phyloP scores from a whole-genome alignment of 2,113 vertebrate species.

The Tympanuchus pallidicinctus region DNA sequence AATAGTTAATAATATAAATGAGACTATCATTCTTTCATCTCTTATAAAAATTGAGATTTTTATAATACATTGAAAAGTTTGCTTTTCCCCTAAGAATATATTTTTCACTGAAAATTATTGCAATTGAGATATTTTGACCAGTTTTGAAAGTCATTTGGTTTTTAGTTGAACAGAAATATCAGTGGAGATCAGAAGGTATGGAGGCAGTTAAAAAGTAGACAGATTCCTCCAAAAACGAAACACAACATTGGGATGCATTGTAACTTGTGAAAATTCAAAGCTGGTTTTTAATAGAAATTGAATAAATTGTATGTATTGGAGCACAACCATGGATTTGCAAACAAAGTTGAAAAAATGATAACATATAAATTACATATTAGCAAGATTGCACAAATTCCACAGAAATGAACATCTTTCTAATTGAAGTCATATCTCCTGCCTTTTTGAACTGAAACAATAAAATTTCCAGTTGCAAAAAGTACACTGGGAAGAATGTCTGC shows the following conservation, averaged over 20 bases:
- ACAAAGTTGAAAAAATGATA: background rate
- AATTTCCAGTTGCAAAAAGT: background rate
- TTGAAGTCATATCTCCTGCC: background rate
- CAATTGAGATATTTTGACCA: rapidly evolving
- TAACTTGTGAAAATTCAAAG: background rate
- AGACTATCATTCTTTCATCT: background rate
- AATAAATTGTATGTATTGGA: background rate
- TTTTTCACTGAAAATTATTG: background rate
- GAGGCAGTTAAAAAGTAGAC: background rate
- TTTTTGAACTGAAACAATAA: background rate
- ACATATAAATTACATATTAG: background rate
- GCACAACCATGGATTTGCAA: background rate
- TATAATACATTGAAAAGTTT: background rate
- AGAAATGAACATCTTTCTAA: background rate
- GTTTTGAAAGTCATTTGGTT: background rate
- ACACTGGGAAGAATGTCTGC: background rate
- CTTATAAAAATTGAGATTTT: background rate
- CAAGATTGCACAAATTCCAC: background rate
- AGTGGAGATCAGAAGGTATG: background rate
- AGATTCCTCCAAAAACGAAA: background rate
- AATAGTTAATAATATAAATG: background rate
- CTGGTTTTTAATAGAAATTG: background rate
- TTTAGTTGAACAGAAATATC: background rate
- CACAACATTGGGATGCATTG: background rate
- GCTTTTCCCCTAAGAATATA: background rate